Percentiles rank a stretch among this genome's conserved stretches.
Conservation (phyloP, 2,888 invertebrate genomes). For the Flexamia atlantica region DNA sequence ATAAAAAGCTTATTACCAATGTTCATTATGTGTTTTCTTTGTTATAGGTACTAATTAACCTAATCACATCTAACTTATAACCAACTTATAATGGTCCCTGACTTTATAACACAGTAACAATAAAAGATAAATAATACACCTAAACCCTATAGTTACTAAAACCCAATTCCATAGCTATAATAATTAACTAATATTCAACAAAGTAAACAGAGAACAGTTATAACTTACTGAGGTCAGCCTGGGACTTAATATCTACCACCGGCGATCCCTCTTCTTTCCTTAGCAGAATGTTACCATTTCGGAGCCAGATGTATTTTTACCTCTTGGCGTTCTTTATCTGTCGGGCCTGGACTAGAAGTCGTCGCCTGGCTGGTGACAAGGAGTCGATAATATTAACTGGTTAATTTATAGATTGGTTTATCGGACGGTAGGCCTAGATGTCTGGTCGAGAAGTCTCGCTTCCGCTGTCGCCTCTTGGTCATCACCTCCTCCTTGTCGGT, state of each 20-base stretch:
- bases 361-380: conserved; percentile 5
- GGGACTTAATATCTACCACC: conserved; percentile 5
- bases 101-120: too few relatives aligned
- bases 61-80: too few relatives aligned
- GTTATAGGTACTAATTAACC: too few relatives aligned
- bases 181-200: too few relatives aligned
- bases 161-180: too few relatives aligned
- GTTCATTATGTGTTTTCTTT: too few relatives aligned
- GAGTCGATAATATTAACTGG: conserved; percentile 52
- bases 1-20: too few relatives aligned
- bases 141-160: too few relatives aligned
- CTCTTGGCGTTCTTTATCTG: conserved; percentile 6
- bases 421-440: conserved; percentile 14
- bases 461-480: not conserved
- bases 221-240: conserved; percentile 45
- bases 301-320: conserved; percentile 53
- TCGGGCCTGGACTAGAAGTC: conserved; percentile 34
- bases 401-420: conserved; percentile 1
- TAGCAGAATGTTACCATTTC: conserved; percentile 42
- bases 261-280: conserved; percentile 43
- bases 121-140: too few relatives aligned
- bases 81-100: too few relatives aligned
- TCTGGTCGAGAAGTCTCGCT: conserved; percentile 31
- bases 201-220: too few relatives aligned
- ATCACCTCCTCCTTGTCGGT: conserved; percentile 28